Evolutionary conservation across 2,888 invertebrate genomes (phyloP).

Genomic region (Thymelicus lineola): DNA sequence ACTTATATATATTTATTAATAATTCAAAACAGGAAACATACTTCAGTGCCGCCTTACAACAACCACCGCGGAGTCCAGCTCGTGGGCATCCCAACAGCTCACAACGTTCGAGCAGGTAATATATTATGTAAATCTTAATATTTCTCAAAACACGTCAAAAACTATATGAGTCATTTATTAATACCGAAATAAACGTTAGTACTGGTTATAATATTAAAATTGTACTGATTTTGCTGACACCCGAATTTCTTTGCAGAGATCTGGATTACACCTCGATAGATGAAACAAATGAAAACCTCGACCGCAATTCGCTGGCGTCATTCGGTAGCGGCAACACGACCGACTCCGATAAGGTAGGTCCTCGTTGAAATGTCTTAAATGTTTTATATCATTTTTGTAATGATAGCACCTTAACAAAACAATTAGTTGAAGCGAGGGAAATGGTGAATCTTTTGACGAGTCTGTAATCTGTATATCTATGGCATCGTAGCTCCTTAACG

Average conservation of each 20-base stretch:
- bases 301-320: constrained; percentile 95
- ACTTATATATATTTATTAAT: background rate
- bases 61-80: constrained; percentile 94
- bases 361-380: constrained; percentile 27
- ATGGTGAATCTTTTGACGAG: too few species aligned
- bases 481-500: too few species aligned
- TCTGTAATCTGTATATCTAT: too few species aligned
- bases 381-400: constrained; percentile 17
- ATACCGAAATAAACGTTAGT: too few species aligned
- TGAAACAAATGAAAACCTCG: constrained; percentile 94
- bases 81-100: constrained; percentile 88
- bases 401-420: background rate
- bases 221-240: background rate
- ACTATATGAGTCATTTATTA: too few species aligned
- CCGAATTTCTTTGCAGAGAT: constrained; percentile 86
- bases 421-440: background rate
- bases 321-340: constrained; percentile 98
- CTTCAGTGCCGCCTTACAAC: constrained; percentile 90
- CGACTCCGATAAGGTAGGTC: constrained; percentile 96
- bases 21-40: constrained; percentile 90
- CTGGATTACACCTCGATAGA: constrained; percentile 94
- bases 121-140: too few species aligned
- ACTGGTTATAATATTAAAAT: too few species aligned
- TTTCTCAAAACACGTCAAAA: too few species aligned
- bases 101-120: constrained; percentile 91